Conservation (phyloP, 2,888 invertebrate genomes). For the Hypomecis atomaria region DNA sequence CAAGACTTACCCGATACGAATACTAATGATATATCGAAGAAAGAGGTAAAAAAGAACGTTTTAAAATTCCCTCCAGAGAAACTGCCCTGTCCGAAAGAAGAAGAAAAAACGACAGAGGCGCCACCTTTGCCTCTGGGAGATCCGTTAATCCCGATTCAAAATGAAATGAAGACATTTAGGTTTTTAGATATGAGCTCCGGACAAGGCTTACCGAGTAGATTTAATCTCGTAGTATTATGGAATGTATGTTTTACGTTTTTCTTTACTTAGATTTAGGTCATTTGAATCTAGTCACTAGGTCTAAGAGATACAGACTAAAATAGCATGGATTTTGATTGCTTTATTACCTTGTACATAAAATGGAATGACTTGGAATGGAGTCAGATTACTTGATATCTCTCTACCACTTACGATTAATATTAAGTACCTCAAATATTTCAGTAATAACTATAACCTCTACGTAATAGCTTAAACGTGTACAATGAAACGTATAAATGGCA, state of each 20-base stretch:
- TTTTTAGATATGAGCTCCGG: slow-evolving; percentile 69
- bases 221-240: slow-evolving; percentile 59
- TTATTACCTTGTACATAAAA: slow-evolving; percentile 37
- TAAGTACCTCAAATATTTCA: not conserved
- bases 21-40: slow-evolving; percentile 62
- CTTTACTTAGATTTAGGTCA: slow-evolving; percentile 63
- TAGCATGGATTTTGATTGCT: slow-evolving; percentile 53
- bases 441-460: too few species aligned
- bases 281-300: slow-evolving; percentile 60
- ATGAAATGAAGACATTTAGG: slow-evolving; percentile 79
- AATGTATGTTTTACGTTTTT: slow-evolving; percentile 68
- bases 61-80: slow-evolving; percentile 73
- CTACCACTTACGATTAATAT: not conserved
- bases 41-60: slow-evolving; percentile 66
- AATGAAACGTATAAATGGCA: too few species aligned
- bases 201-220: slow-evolving; percentile 44
- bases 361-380: not conserved
- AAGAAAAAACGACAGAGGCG: slow-evolving; percentile 67
- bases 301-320: slow-evolving; percentile 68
- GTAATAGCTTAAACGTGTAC: too few species aligned
- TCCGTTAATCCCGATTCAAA: slow-evolving; percentile 75
- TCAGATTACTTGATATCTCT: not conserved
- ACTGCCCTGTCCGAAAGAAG: slow-evolving; percentile 73
- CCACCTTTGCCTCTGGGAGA: slow-evolving; percentile 66
- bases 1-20: slow-evolving; percentile 55